A percentile compares a stretch with the other conserved stretches of the same genome.
These are phyloP conservation scores for Chaetura pelagica DNA, from an alignment of 2,113 vertebrate species.

Conservation along the genomic window DNA sequence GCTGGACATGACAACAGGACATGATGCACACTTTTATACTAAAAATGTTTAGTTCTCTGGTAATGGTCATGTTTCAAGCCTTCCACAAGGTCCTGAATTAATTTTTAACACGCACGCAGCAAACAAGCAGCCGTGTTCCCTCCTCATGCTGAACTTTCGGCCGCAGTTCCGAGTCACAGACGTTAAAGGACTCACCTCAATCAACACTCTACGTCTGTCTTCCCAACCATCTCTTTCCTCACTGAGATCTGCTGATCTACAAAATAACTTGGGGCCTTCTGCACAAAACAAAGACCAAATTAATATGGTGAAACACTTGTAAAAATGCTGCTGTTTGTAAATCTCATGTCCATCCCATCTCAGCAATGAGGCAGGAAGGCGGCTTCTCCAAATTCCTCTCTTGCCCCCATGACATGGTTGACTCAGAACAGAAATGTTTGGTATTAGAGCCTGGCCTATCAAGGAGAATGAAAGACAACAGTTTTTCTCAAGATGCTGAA, in stretches of 20 bases:
- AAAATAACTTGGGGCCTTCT: constrained; percentile 86
- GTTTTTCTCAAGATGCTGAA: neutral
- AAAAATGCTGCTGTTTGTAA: neutral
- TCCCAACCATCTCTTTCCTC: constrained; percentile 86
- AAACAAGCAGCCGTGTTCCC: neutral
- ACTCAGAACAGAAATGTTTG: neutral
- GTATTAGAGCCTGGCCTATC: neutral
- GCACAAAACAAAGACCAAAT: neutral
- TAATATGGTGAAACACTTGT: neutral
- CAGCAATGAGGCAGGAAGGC: neutral
- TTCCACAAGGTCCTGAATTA: neutral
- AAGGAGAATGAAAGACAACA: neutral
- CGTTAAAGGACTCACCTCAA: constrained; percentile 67
- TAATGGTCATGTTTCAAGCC: neutral
- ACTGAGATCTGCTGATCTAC: constrained; percentile 70
- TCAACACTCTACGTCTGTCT: constrained; percentile 73
- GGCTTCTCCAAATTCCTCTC: neutral
- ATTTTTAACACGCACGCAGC: neutral
- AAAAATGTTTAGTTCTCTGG: neutral
- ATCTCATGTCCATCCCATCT: neutral
- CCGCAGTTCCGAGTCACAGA: neutral
- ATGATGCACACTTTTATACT: neutral
- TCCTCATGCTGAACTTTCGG: neutral
- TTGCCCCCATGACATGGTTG: neutral
- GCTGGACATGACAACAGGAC: neutral